Evolutionary conservation across 2,797 vertebrate genomes (phyloP).

Genomic region (Emys orbicularis): DNA sequence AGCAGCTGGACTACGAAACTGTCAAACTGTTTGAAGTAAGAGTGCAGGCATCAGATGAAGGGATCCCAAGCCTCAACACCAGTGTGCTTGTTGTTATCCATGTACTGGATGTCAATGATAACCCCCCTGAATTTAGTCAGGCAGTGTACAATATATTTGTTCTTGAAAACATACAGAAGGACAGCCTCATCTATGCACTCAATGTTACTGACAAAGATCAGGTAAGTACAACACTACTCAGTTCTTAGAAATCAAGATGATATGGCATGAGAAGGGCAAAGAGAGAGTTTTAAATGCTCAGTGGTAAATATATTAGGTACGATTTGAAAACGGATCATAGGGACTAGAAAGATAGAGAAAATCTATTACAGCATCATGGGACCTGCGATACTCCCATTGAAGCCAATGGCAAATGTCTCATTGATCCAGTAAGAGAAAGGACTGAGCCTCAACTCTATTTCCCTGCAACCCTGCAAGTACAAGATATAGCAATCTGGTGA

Average conservation of each 20-base stretch:
- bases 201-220: constrained; percentile 82
- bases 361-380: too few relatives aligned
- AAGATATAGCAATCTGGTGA: background rate
- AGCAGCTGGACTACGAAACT: constrained; percentile 80
- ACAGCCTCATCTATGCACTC: constrained; percentile 76
- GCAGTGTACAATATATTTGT: constrained; percentile 69
- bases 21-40: constrained; percentile 70
- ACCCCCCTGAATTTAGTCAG: constrained; percentile 81
- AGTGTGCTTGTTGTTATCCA: constrained; percentile 67
- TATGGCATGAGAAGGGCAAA: background rate
- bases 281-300: background rate
- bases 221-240: constrained; percentile 69
- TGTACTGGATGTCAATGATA: constrained; percentile 84
- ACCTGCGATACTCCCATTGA: background rate
- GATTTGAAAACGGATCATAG: background rate
- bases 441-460: background rate
- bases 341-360: too few relatives aligned
- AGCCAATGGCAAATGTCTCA: background rate
- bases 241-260: background rate
- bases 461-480: background rate
- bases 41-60: constrained; percentile 82
- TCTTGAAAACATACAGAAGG: constrained; percentile 80
- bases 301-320: background rate
- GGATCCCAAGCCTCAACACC: constrained; percentile 68
- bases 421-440: background rate